Base-by-base conservation (phyloP, 2,888 invertebrate genomes). In the Caprella mutica region DNA sequence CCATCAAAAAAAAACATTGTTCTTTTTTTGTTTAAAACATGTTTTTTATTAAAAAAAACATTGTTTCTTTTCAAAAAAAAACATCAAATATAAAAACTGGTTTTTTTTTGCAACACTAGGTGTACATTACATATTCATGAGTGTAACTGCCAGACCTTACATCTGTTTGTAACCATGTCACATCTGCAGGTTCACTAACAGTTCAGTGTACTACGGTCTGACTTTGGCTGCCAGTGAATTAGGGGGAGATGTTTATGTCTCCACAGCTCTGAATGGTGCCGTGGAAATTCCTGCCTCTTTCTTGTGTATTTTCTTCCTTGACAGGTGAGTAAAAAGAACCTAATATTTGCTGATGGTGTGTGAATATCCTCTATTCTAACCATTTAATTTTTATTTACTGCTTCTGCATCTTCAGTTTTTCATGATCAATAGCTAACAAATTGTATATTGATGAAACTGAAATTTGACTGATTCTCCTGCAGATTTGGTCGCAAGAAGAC, bases 251-350 rank as follows among this genome's bases (percentile, higher is more conserved):
- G 65, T 68, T 5, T 69, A 68, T 56, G 30, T 65, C n/a, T 66
- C 68, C 21, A 68, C 69, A 30, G 65, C 67, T 33, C 59, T 69
- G 3, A 68, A 67, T 48, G 70, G 69, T 17, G 46, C 68, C n/a
- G 68, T 69, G 6, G 70, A 70, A 56, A 52, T 69, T 14, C 70
- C 70, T 6, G 68, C 69, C 2, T 69, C 68, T 53, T n/a, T 68
- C 2, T 35, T 68, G 14, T 66, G 67, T 6, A 56, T 66, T 1
- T 19, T 66, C 33, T 30, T 68, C 19, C 67, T 69, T 55, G 68
- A 68, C 30, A 66, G 67, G 68, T 68, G 58, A 39, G 57, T 30
- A 5, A 3, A 27, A 27, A 5, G 3, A 26, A 27, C 56, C 19
- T 21, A 12, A 2, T 43, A 12, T n/a, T 14, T 19, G 12, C 2